Conservation (phyloP, 2,888 invertebrate genomes). For the Notodonta dromedarius region DNA sequence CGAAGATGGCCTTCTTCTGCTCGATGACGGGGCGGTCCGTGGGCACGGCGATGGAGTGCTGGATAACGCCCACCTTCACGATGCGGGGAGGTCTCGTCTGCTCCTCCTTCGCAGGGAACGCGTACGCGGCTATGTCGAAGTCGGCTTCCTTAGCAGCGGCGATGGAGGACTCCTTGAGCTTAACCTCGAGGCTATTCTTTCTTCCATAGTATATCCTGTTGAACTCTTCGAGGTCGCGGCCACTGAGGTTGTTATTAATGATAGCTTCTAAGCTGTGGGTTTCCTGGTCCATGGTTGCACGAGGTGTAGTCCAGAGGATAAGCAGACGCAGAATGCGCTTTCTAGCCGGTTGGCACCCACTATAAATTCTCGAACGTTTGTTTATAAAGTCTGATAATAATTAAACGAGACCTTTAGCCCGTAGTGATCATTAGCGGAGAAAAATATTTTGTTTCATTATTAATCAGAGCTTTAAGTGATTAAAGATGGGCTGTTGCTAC, state of each 20-base stretch:
- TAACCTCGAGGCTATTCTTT: constrained; percentile 65
- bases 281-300: constrained; percentile 69
- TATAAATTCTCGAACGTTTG: too few species aligned
- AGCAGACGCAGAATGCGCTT: constrained; percentile 46
- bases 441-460: too few species aligned
- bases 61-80: constrained; percentile 94
- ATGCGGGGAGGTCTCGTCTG: constrained; percentile 87
- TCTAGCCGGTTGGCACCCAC: constrained; percentile 20
- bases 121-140: constrained; percentile 78
- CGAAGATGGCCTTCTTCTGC: constrained; percentile 92
- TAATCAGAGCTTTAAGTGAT: too few species aligned
- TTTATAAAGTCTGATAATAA: too few species aligned
- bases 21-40: constrained; percentile 90
- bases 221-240: constrained; percentile 74
- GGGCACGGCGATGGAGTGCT: constrained; percentile 92
- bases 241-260: constrained; percentile 70
- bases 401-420: too few species aligned
- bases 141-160: constrained; percentile 83
- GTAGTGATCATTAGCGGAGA: too few species aligned
- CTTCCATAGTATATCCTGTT: constrained; percentile 77
- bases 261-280: constrained; percentile 74
- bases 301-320: constrained; percentile 28
- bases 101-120: constrained; percentile 76
- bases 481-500: too few species aligned
- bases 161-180: constrained; percentile 75